phyloP scores from a whole-genome alignment of 2,797 vertebrate genomes.

The Anas acuta region DNA sequence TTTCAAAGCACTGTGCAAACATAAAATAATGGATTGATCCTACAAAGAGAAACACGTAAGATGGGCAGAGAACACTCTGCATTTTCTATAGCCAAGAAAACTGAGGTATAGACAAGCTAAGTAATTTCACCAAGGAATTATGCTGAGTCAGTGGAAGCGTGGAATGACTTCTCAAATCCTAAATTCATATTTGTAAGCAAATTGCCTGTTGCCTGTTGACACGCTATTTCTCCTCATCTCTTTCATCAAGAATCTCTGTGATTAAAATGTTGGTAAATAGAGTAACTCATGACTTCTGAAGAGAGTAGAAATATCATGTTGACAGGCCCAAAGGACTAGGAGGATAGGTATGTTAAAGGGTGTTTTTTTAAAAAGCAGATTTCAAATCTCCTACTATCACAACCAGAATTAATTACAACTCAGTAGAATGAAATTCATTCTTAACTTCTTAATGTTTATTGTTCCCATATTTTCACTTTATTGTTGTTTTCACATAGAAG shows the following conservation, averaged over 20 bases:
- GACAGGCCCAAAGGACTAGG: background rate
- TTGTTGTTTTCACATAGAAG: background rate
- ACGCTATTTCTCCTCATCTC: background rate
- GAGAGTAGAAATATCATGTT: background rate
- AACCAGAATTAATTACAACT: background rate
- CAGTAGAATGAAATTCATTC: background rate
- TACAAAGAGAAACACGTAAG: background rate
- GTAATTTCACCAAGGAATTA: background rate
- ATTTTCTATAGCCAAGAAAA: background rate
- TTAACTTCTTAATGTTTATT: background rate
- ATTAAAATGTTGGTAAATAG: background rate
- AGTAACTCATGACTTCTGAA: background rate
- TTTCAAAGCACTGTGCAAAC: background rate
- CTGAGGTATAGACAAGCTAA: background rate
- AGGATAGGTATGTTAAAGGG: background rate
- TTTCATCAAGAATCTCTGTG: background rate
- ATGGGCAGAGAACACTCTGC: background rate
- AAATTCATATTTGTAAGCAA: background rate
- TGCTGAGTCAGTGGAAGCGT: background rate
- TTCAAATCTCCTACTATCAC: background rate
- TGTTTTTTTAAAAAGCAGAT: background rate
- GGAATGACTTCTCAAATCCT: background rate
- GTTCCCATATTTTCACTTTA: background rate
- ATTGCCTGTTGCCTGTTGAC: background rate
- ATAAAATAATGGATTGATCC: background rate